phyloP scores from a whole-genome alignment of 2,888 invertebrate species.

The Dryobota labecula region DNA sequence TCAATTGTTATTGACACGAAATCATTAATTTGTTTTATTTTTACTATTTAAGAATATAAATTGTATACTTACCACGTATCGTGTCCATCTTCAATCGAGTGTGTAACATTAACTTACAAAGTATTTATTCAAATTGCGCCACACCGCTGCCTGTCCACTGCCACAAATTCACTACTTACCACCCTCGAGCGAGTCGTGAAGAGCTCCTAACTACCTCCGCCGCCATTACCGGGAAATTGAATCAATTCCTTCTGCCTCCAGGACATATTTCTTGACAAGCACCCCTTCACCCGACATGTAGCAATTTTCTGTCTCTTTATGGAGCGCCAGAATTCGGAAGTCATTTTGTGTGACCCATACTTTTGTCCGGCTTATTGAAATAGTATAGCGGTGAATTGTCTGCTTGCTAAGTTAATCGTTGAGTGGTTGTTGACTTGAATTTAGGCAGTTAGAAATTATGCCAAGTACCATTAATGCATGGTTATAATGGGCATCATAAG shows the following conservation, averaged over 20 bases:
- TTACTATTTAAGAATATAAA: not conserved
- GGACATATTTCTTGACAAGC: conserved; percentile 61
- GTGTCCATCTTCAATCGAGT: not conserved
- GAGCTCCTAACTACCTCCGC: conserved; percentile 56
- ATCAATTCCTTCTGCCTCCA: conserved; percentile 60
- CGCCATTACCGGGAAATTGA: conserved; percentile 61
- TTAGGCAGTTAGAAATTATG: not conserved
- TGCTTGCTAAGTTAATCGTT: not conserved
- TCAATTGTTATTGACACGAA: not conserved
- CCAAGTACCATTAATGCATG: not conserved
- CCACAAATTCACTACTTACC: conserved; percentile 59
- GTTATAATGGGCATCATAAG: not conserved
- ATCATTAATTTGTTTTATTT: not conserved
- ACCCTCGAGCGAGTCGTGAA: conserved; percentile 44
- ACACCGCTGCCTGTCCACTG: conserved; percentile 11
- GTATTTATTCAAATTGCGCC: conserved; percentile 52
- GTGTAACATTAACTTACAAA: conserved; percentile 18
- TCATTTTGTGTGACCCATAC: conserved; percentile 42
- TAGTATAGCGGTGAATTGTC: conserved; percentile 1
- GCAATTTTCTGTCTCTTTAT: conserved; percentile 59
- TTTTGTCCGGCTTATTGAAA: conserved; percentile 43
- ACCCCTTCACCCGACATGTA: conserved; percentile 54
- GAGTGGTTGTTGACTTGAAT: not conserved
- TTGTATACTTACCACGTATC: not conserved
- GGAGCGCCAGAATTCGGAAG: conserved; percentile 41